Conservation (phyloP, 2,113 vertebrate genomes). For the Triplophysa tibetana region DNA sequence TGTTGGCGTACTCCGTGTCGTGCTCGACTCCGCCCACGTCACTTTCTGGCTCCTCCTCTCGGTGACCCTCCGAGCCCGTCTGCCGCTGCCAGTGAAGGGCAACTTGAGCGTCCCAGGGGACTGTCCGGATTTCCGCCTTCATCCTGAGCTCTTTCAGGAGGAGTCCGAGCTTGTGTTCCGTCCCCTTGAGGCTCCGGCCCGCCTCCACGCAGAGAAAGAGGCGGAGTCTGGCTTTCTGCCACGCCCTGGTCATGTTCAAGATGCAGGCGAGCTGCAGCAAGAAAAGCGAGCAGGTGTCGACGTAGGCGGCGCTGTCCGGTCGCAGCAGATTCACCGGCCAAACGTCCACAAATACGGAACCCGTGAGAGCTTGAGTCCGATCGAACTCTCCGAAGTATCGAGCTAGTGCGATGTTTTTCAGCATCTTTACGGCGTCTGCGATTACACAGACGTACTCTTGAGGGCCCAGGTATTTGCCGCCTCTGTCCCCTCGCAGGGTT, state of each 20-base stretch:
- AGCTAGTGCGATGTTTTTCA: slow-evolving; percentile 84
- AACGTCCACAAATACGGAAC: slow-evolving; percentile 79
- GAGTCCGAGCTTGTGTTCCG: slow-evolving; percentile 83
- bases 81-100: slow-evolving; percentile 85
- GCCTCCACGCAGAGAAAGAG: slow-evolving; percentile 89
- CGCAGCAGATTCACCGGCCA: slow-evolving; percentile 88
- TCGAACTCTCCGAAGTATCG: slow-evolving; percentile 82
- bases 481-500: slow-evolving; percentile 54
- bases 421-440: slow-evolving; percentile 88
- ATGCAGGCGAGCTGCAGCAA: slow-evolving; percentile 90
- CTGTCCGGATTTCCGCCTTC: slow-evolving; percentile 79
- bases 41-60: not conserved
- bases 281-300: slow-evolving; percentile 89
- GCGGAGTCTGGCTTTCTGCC: slow-evolving; percentile 81
- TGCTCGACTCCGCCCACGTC: slow-evolving; percentile 35
- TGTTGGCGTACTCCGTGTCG: slow-evolving; percentile 71
- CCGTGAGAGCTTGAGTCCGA: slow-evolving; percentile 62
- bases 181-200: slow-evolving; percentile 74
- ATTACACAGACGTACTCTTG: slow-evolving; percentile 85
- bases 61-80: slow-evolving; percentile 24
- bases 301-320: slow-evolving; percentile 84
- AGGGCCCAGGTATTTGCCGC: slow-evolving; percentile 71
- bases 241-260: slow-evolving; percentile 85
- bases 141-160: slow-evolving; percentile 86
- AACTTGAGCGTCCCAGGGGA: slow-evolving; percentile 85